Evolutionary conservation across 2,797 vertebrate genomes (phyloP).

Genomic region (Tapera naevia): DNA sequence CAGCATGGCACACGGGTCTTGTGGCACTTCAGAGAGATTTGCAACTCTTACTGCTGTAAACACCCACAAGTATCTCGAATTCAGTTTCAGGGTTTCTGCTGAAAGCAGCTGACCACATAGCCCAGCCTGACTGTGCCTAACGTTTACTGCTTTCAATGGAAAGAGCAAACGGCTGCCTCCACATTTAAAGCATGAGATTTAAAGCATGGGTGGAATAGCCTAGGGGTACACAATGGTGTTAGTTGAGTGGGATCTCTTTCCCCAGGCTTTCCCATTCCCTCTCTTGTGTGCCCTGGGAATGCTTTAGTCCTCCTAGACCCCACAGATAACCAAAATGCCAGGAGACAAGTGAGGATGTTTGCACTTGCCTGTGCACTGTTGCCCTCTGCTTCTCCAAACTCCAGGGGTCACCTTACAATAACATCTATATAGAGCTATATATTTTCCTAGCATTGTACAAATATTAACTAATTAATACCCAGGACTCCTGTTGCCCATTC

Average conservation of each 20-base stretch:
- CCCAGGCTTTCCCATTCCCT: not conserved
- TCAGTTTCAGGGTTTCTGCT: not conserved
- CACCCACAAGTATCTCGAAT: not conserved
- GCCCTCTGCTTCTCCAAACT: constrained; percentile 69
- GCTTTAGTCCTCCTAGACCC: not conserved
- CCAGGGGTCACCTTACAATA: constrained; percentile 66
- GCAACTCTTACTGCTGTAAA: not conserved
- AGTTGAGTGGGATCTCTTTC: not conserved
- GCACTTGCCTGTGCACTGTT: constrained; percentile 35
- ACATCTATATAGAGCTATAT: constrained; percentile 59
- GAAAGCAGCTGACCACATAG: not conserved
- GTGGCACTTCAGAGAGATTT: constrained; percentile 1
- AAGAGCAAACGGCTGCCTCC: not conserved
- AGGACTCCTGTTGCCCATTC: constrained; percentile 31
- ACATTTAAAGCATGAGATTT: fast-evolving
- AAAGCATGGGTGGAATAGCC: fast-evolving
- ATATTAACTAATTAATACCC: constrained; percentile 71
- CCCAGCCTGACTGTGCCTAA: not conserved
- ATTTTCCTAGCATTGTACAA: constrained; percentile 67
- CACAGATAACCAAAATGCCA: constrained; percentile 11
- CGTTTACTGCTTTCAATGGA: not conserved
- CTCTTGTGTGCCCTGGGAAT: constrained; percentile 28
- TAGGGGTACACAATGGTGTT: fast-evolving
- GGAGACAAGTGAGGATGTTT: constrained; percentile 50
- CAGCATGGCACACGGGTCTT: not conserved